phyloP scores from a whole-genome alignment of 1,140 invertebrate genomes.

The Belonocnema kinseyi region DNA sequence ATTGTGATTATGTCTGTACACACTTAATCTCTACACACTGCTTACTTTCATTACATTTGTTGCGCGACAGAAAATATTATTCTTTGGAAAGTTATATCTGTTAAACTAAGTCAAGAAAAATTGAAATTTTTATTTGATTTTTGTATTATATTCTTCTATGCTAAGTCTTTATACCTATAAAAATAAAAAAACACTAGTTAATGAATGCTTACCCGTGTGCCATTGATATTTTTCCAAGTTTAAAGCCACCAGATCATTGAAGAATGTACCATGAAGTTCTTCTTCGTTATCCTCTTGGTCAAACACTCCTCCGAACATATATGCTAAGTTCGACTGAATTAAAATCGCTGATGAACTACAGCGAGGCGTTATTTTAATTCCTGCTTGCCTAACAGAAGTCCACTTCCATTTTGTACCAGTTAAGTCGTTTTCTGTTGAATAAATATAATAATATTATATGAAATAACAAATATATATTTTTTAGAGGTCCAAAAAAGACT shows the following conservation, averaged over 20 bases:
- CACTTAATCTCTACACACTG: no score
- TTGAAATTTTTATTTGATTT: no score
- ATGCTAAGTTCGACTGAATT: constrained; percentile 78
- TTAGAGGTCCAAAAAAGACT: no score
- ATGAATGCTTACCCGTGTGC: constrained; percentile 73
- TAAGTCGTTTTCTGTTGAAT: constrained; percentile 78
- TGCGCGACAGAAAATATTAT: no score
- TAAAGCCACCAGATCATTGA: constrained; percentile 86
- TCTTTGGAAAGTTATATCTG: no score
- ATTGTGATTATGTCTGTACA: no score
- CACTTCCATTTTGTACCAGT: constrained; percentile 86
- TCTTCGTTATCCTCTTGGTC: constrained; percentile 90
- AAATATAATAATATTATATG: constrained; percentile 43
- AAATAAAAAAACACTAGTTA: neutral
- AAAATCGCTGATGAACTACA: constrained; percentile 80
- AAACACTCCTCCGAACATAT: constrained; percentile 87
- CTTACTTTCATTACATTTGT: no score
- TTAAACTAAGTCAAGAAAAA: no score
- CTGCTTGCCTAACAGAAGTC: constrained; percentile 82
- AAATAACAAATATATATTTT: no score
- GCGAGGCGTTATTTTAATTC: constrained; percentile 80
- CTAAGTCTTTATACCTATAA: neutral
- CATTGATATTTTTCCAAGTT: constrained; percentile 87
- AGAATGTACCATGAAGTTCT: constrained; percentile 86
- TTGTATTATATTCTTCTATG: no score